Evolutionary conservation across 2,797 vertebrate genomes (phyloP), one percentile per base, ranked within the genome.

Genomic region (Chelidonichthys spinosus): DNA sequence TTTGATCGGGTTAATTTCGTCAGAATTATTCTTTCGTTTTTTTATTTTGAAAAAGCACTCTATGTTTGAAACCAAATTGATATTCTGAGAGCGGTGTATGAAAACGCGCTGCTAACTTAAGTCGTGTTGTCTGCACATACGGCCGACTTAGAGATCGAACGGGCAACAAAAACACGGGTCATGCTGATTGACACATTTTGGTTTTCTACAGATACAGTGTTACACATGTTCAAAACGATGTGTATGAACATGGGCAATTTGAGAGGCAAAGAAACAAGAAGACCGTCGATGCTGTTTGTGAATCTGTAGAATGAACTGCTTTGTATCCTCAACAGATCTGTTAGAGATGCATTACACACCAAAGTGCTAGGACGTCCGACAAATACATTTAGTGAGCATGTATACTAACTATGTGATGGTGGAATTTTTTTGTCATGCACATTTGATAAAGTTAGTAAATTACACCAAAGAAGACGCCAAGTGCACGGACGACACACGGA

Each of bases 361-460:
- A 25, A 25, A 62, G 18, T 4, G 2, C 11, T 11, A 9, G 9
- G 5, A 46, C 3, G 6, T 65, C 37, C 70, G 37, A 62, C 33
- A 3, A 61, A 7, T 37, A 32, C 5, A 69, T 73, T 10, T 36
- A 25, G 17, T 6, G 6, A 6, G 2, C 5, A 50, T 4, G 39
- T 18, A 32, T 33, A 5, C 43, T 11, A 7, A 15, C 25, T 11
- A 4, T 62, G 64, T 9, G 32, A 50, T 35, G 4, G 2, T n/a
- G 3, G 7, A 42, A 11, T 36, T 40, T 17, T 64, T 65, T 69
- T 37, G 33, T 35, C 5, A 15, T 11, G 2, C 53, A 15, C 0
- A 39, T 61, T 53, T 43, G 3, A 59, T 43, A 32, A 68, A 60
- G 54, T 64, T 52, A 32, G 5, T 59, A 25, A 63, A 55, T 43